These are phyloP conservation scores for Phyllotis vaccarum DNA, from an alignment of 2,797 vertebrate species.

Conservation along the genomic window DNA sequence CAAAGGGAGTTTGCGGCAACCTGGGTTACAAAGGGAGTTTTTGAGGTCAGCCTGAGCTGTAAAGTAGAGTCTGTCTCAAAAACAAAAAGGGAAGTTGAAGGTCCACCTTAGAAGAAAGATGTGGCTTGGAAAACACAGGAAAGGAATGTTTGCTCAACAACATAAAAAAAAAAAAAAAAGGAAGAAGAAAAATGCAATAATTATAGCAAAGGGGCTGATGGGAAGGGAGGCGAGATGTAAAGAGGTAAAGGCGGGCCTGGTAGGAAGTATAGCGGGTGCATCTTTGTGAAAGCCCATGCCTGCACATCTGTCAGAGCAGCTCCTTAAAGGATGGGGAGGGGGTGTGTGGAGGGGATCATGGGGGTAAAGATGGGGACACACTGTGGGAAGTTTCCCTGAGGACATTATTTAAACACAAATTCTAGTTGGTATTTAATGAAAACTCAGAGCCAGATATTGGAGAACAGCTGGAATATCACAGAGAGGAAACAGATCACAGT, in stretches of 20 bases:
- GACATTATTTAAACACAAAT: too few species aligned
- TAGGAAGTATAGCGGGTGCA: neutral
- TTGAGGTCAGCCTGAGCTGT: neutral
- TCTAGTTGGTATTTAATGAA: too few species aligned
- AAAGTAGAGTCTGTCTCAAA: neutral
- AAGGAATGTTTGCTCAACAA: neutral
- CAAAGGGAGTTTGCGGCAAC: neutral
- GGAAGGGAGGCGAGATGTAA: neutral
- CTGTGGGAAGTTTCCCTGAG: neutral
- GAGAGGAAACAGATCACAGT: too few species aligned
- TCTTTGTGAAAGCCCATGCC: neutral
- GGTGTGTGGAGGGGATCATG: too few species aligned
- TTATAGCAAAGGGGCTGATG: neutral
- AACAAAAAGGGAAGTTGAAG: neutral
- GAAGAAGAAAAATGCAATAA: neutral
- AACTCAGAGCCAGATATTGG: too few species aligned
- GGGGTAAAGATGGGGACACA: neutral
- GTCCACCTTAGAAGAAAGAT: neutral
- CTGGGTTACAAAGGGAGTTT: neutral
- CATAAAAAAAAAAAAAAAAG: fast-evolving
- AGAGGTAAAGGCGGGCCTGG: neutral
- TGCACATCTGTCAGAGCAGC: neutral
- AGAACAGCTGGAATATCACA: too few species aligned
- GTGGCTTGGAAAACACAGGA: neutral
- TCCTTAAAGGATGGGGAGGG: neutral